Percentiles rank a stretch among this genome's conserved stretches.
phyloP scores from a whole-genome alignment of 2,888 invertebrate species.

The Phania funesta region DNA sequence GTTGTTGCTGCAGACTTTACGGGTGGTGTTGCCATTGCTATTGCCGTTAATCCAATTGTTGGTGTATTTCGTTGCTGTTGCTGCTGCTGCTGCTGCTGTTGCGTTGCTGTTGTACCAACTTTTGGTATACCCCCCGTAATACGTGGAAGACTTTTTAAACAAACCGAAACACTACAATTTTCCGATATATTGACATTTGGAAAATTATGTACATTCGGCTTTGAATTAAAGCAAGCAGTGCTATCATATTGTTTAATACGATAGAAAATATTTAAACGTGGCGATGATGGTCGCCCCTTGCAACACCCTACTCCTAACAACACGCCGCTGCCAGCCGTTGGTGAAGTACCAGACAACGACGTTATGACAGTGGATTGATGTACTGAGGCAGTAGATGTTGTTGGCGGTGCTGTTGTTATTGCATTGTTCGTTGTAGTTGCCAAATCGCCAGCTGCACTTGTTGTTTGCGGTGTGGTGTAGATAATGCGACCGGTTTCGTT shows the following conservation, averaged over 20 bases:
- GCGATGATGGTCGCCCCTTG: constrained; percentile 62
- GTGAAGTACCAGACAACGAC: background rate
- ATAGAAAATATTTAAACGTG: constrained; percentile 80
- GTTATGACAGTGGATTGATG: constrained; percentile 30
- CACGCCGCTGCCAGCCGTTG: background rate
- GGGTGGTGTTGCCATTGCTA: constrained; percentile 46
- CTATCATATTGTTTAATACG: constrained; percentile 78
- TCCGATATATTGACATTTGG: constrained; percentile 79
- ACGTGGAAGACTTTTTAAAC: constrained; percentile 87
- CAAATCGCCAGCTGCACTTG: constrained; percentile 74
- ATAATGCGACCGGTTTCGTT: constrained; percentile 80
- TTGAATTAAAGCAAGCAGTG: constrained; percentile 77
- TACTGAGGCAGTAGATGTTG: constrained; percentile 37
- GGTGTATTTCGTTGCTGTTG: constrained; percentile 51
- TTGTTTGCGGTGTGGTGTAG: constrained; percentile 74
- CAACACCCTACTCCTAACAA: constrained; percentile 23
- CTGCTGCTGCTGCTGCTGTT: constrained; percentile 23
- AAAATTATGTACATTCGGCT: constrained; percentile 80
- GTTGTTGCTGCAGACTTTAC: constrained; percentile 34
- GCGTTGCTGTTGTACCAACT: constrained; percentile 69
- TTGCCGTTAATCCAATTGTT: constrained; percentile 61
- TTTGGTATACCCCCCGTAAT: constrained; percentile 86
- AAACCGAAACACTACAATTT: constrained; percentile 80
- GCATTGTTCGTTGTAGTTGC: constrained; percentile 70
- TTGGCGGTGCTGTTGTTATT: constrained; percentile 69